Percentiles rank a stretch among this genome's conserved stretches.
These are phyloP conservation scores for Ceratitis capitata DNA, from an alignment of 1,140 invertebrate species.

Conservation along the genomic window DNA sequence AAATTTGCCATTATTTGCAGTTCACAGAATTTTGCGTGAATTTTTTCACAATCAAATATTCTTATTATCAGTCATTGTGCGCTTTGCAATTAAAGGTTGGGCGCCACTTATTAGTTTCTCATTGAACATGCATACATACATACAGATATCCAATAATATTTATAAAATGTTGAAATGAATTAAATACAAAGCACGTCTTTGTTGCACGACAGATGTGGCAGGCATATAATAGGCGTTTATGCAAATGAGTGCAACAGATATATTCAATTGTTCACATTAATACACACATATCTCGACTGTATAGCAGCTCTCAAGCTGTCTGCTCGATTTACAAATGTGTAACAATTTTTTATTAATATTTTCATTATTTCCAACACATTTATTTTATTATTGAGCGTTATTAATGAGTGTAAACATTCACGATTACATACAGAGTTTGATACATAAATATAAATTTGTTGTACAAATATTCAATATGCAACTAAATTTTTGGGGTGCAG, in stretches of 20 bases:
- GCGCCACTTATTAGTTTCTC: neutral
- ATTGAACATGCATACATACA: neutral
- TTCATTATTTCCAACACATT: neutral
- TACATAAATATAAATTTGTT: no score
- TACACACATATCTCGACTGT: no score
- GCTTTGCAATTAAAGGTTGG: conserved; percentile 28
- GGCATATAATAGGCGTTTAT: neutral
- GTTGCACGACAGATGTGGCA: conserved; percentile 17
- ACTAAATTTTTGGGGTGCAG: neutral
- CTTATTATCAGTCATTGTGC: neutral
- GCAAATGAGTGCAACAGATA: neutral
- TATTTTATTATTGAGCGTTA: no score
- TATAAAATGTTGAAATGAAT: neutral
- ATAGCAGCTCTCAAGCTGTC: neutral
- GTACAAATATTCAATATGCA: no score
- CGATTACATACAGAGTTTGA: neutral
- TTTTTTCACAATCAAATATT: no score
- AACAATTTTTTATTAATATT: conserved; percentile 15
- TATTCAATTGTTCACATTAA: no score
- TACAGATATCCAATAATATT: neutral
- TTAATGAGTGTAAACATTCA: neutral
- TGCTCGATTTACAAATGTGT: conserved; percentile 19
- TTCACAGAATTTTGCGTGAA: neutral
- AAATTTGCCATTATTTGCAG: no score
- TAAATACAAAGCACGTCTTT: conserved; percentile 19